Evolutionary conservation across 2,888 invertebrate genomes (phyloP).

Genomic region (Temnothorax rugatulus): DNA sequence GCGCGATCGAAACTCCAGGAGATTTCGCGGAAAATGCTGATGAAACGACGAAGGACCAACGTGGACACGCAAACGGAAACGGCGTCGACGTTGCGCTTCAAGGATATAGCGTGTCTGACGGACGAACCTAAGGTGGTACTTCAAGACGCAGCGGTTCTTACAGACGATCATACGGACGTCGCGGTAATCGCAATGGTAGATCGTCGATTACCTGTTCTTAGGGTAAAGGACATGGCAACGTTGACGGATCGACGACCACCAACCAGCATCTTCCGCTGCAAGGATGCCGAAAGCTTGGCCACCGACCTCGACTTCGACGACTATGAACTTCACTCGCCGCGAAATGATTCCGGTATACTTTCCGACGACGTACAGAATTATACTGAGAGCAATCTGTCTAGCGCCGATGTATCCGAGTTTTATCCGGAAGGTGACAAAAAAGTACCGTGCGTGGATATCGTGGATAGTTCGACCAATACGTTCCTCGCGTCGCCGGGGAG

Average conservation of each 20-base stretch:
- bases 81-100: conserved; percentile 78
- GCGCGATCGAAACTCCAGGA: conserved; percentile 83
- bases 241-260: conserved; percentile 77
- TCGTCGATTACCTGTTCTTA: conserved; percentile 62
- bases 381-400: conserved; percentile 74
- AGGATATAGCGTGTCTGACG: conserved; percentile 78
- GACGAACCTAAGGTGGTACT: conserved; percentile 72
- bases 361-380: conserved; percentile 79
- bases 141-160: conserved; percentile 79
- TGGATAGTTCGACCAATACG: conserved; percentile 80
- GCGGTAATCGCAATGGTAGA: background rate
- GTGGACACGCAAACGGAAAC: conserved; percentile 83
- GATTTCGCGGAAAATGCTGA: conserved; percentile 83
- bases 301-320: conserved; percentile 77
- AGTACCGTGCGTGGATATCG: conserved; percentile 67
- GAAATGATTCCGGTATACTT: conserved; percentile 79
- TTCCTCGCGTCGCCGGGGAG: conserved; percentile 54
- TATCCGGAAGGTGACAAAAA: conserved; percentile 61
- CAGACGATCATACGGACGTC: conserved; percentile 78
- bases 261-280: conserved; percentile 70
- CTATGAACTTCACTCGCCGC: conserved; percentile 69
- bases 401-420: conserved; percentile 69
- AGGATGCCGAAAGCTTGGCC: conserved; percentile 78
- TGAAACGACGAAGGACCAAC: conserved; percentile 81
- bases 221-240: conserved; percentile 82